These are phyloP conservation scores for Channallabes apus DNA, from an alignment of 2,797 vertebrate genomes.

Conservation along the genomic window DNA sequence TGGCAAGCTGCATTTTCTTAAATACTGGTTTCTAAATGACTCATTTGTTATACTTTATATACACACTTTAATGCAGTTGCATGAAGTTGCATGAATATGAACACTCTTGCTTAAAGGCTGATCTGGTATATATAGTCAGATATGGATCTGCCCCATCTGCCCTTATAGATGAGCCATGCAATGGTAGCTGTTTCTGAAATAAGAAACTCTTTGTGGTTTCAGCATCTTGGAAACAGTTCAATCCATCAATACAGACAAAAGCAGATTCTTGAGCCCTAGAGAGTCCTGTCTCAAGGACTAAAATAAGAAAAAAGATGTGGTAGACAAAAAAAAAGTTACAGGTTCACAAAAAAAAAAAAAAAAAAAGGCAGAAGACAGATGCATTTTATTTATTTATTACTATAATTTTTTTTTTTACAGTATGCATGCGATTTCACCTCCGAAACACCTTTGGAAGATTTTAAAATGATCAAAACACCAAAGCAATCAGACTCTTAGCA, in stretches of 20 bases:
- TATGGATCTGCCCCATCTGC: not conserved
- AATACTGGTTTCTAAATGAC: not conserved
- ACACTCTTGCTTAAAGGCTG: not conserved
- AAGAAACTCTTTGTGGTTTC: conserved; percentile 7
- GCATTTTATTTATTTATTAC: not conserved
- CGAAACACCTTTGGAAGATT: not conserved
- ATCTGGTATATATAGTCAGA: not conserved
- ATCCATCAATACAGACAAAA: not conserved
- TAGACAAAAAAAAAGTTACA: not conserved
- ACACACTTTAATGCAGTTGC: not conserved
- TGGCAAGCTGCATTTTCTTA: not conserved
- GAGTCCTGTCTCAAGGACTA: not conserved
- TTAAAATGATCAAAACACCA: no score
- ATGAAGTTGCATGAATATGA: not conserved
- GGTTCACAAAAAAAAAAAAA: not conserved
- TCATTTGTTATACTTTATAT: not conserved
- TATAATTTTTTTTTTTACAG: no score
- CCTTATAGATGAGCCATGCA: not conserved
- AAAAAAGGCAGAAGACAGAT: not conserved
- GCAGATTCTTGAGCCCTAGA: not conserved
- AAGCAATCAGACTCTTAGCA: not conserved
- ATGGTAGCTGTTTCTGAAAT: conserved; percentile 18
- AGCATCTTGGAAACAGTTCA: not conserved
- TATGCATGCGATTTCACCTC: not conserved
- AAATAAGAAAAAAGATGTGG: not conserved